Percentiles rank a stretch among this genome's conserved stretches.
phyloP scores from a whole-genome alignment of 2,797 vertebrate genomes.

The Phrynocephalus guinanensis region DNA sequence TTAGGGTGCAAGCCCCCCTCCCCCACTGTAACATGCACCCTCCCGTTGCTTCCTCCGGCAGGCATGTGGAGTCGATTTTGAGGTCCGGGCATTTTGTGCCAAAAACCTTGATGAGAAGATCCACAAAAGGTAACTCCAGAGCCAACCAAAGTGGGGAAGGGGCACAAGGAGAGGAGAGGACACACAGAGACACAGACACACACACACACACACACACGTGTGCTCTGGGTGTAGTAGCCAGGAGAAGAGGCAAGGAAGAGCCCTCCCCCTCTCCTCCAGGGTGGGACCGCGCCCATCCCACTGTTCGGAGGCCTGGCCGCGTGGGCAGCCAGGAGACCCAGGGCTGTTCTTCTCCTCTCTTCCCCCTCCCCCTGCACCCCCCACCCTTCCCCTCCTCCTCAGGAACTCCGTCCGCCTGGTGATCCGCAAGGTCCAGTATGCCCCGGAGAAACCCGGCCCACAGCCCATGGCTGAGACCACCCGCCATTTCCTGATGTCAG shows the following conservation, averaged over 20 bases:
- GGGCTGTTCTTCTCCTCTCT: background rate
- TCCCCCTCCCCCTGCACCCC: background rate
- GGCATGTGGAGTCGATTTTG: slow-evolving; percentile 87
- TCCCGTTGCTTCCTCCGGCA: slow-evolving; percentile 41
- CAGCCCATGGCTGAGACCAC: slow-evolving; percentile 85
- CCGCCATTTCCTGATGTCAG: slow-evolving; percentile 86
- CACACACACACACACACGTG: too few species aligned
- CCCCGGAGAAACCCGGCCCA: slow-evolving; percentile 83
- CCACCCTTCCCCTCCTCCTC: background rate
- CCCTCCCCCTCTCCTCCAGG: background rate
- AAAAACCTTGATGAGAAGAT: slow-evolving; percentile 85
- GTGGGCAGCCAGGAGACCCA: background rate
- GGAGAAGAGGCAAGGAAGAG: background rate
- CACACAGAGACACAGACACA: too few species aligned
- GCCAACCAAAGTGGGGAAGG: too few species aligned
- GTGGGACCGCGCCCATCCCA: too few species aligned
- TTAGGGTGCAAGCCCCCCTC: background rate
- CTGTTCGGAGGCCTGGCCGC: background rate
- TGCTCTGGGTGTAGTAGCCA: too few species aligned
- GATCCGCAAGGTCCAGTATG: slow-evolving; percentile 85
- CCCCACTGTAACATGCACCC: background rate
- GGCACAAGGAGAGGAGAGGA: too few species aligned
- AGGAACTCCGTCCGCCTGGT: slow-evolving; percentile 85
- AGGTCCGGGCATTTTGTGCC: slow-evolving; percentile 85
- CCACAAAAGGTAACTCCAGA: slow-evolving; percentile 80